Conservation (phyloP, 2,888 invertebrate genomes). For the Euclidia mi region DNA sequence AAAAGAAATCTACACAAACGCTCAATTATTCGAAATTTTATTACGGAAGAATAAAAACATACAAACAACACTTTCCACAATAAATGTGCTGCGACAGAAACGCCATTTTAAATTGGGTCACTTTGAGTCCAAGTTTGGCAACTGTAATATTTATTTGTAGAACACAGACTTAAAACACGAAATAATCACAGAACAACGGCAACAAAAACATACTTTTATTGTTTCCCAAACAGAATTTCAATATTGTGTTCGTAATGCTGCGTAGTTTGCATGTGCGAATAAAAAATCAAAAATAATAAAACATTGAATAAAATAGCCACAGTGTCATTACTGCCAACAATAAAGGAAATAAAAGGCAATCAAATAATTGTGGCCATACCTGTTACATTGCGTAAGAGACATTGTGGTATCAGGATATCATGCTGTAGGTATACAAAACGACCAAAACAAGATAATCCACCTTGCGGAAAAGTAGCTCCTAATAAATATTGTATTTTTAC, state of each 20-base stretch:
- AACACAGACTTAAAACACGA: constrained; percentile 20
- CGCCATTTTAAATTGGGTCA: constrained; percentile 18
- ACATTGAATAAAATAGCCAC: too few relatives aligned
- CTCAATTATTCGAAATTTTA: not conserved
- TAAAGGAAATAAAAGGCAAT: too few relatives aligned
- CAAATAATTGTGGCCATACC: too few relatives aligned
- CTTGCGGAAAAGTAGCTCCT: not conserved
- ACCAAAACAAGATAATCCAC: not conserved
- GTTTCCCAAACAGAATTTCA: too few relatives aligned
- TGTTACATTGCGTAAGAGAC: too few relatives aligned
- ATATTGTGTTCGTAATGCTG: too few relatives aligned
- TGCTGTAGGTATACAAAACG: too few relatives aligned
- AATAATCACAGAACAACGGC: constrained; percentile 12
- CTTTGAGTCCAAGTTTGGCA: constrained; percentile 21
- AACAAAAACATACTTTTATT: too few relatives aligned
- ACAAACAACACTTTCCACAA: not conserved
- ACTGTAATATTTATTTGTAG: constrained; percentile 38
- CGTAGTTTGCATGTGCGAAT: too few relatives aligned
- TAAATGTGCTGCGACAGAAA: constrained; percentile 26
- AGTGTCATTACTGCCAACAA: too few relatives aligned
- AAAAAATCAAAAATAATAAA: too few relatives aligned
- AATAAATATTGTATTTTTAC: constrained; percentile 15
- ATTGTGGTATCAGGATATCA: too few relatives aligned
- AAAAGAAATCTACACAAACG: not conserved
- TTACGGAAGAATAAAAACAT: not conserved